Base-by-base conservation (phyloP, 2,113 vertebrate species). In the Toxostoma redivivum region DNA sequence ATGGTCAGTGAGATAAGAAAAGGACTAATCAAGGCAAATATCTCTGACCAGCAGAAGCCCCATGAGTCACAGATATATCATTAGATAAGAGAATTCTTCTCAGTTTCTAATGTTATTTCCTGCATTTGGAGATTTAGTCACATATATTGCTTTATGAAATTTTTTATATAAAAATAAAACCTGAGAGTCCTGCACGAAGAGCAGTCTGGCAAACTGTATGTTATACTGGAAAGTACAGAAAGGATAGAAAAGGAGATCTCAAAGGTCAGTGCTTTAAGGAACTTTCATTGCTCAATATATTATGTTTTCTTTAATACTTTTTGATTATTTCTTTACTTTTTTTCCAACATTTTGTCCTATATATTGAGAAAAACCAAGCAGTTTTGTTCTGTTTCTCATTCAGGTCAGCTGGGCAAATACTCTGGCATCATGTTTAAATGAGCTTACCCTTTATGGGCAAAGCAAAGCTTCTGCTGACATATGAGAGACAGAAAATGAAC, bases 1-100 rank as follows among this genome's bases (percentile, higher is more conserved):
- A 95, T 86, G 51, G 77, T 57, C 45, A 79, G 31, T 81, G 88
- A 97, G n/a, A 84, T 88, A 72, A 84, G 90, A 66, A 91, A 91
- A 89, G 10, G 83, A 79, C 84, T 21, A 61, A 85, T 60, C 33
- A 85, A 82, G 76, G 35, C 15, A 96, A 94, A 81, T 71, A 67
- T 92, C 33, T 73, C 60, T 93, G 57, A 80, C 17, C 65, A 83
- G 56, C 35, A 95, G 51, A 88, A 80, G 47, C 9, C 83, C 44
- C 9, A 40, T 48, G 33, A 72, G 8, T 60, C 47, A 60, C 15
- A 85, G 60, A 78, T 74, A 84, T 24, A 72, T 86, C 38, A 81
- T 58, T 44, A 92, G 45, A 35, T 44, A 73, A 33, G 53, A 42
- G 40, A 42, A 42, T 42, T 42, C 40, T 65, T 66, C n/a, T 69